These are phyloP conservation scores for Drosophila nannoptera DNA, from an alignment of 1,140 invertebrate species.

Conservation along the genomic window DNA sequence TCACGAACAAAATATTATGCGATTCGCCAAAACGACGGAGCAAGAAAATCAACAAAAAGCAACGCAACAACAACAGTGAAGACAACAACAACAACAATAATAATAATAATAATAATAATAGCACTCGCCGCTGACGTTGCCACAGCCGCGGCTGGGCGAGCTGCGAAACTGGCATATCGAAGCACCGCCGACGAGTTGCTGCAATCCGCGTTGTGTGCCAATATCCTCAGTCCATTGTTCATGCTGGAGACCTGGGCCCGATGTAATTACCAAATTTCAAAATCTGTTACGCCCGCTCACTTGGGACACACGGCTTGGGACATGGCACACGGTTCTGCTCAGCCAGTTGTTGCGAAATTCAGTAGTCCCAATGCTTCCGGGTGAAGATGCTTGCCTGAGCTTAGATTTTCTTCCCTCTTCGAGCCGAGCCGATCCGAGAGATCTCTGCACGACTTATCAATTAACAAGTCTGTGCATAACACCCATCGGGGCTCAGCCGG, in stretches of 20 bases:
- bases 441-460: constrained; percentile 20
- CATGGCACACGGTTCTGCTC: too few species aligned
- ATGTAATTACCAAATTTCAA: too few species aligned
- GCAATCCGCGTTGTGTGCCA: constrained; percentile 42
- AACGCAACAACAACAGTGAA: constrained; percentile 20
- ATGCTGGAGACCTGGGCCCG: too few species aligned
- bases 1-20: constrained; percentile 60
- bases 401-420: background rate
- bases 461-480: constrained; percentile 24
- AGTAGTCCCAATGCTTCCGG: constrained; percentile 16
- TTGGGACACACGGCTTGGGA: too few species aligned
- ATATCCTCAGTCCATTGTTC: constrained; percentile 8
- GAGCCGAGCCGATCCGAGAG: background rate
- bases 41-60: too few species aligned
- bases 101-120: constrained; percentile 32
- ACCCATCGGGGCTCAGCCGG: background rate
- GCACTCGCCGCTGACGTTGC: constrained; percentile 46
- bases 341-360: background rate
- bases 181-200: constrained; percentile 6
- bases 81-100: constrained; percentile 16
- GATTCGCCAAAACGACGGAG: constrained; percentile 39
- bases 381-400: too few species aligned
- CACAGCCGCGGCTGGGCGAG: constrained; percentile 31
- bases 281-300: background rate
- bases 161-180: constrained; percentile 17